phyloP scores from a whole-genome alignment of 2,888 invertebrate genomes.

The Melinaea menophilus region DNA sequence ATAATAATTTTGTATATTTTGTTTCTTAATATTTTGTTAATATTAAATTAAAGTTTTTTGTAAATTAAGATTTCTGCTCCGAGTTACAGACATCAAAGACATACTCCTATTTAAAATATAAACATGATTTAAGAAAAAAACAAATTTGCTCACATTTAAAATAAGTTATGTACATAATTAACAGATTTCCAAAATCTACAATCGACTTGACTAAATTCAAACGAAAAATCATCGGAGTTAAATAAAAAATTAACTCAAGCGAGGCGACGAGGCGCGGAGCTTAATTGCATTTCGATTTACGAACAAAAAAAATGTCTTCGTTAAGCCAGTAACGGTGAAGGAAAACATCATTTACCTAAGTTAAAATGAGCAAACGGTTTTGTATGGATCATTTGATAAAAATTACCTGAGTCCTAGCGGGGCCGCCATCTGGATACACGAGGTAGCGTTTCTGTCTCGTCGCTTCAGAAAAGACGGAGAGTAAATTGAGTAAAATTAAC shows the following conservation, averaged over 20 bases:
- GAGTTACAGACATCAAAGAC: neutral
- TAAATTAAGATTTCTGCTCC: neutral
- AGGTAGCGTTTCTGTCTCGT: constrained; percentile 72
- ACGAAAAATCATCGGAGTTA: constrained; percentile 33
- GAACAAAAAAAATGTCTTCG: constrained; percentile 69
- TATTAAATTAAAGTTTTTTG: no score
- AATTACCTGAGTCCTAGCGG: constrained; percentile 78
- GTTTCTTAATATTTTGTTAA: no score
- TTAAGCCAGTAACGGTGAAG: constrained; percentile 65
- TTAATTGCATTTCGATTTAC: constrained; percentile 73
- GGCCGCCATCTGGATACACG: constrained; percentile 78
- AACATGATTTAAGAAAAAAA: neutral
- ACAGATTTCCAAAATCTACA: neutral
- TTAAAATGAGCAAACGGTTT: constrained; percentile 66
- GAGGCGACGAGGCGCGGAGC: constrained; percentile 47
- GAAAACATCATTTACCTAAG: constrained; percentile 70
- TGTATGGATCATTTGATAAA: constrained; percentile 42
- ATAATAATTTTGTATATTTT: no score
- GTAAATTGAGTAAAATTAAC: constrained; percentile 60
- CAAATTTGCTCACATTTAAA: neutral
- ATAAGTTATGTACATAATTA: neutral
- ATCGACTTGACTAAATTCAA: constrained; percentile 3
- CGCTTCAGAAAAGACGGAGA: constrained; percentile 43
- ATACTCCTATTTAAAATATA: neutral
- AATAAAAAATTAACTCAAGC: constrained; percentile 38